Evolutionary conservation across 2,797 vertebrate genomes (phyloP).

Genomic region (Argya squamiceps): DNA sequence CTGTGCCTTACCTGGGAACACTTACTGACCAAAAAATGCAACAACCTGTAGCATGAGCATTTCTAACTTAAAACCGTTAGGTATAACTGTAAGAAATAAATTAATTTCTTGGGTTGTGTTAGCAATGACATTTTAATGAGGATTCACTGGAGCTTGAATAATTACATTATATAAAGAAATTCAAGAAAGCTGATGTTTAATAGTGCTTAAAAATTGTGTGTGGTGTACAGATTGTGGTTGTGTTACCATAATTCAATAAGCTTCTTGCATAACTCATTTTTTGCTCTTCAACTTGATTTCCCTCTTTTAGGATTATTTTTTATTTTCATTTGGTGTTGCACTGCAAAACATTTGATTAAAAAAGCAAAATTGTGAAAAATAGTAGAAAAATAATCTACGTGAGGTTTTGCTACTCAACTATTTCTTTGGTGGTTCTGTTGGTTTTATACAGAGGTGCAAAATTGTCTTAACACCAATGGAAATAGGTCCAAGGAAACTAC

Average conservation of each 20-base stretch:
- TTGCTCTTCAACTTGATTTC: not conserved
- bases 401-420: not conserved
- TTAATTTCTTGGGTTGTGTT: not conserved
- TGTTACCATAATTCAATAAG: not conserved
- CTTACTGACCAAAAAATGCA: not conserved
- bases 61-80: not conserved
- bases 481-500: not conserved
- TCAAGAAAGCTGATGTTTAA: constrained; percentile 1
- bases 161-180: constrained; percentile 31
- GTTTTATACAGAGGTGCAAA: not conserved
- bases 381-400: not conserved
- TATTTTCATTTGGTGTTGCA: not conserved
- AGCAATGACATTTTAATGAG: not conserved
- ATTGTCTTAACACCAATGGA: not conserved
- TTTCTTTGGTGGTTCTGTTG: not conserved
- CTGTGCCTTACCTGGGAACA: not conserved
- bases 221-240: not conserved
- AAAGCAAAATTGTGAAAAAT: not conserved
- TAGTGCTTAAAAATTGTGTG: not conserved
- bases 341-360: not conserved
- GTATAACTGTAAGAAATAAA: not conserved
- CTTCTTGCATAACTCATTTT: constrained; percentile 5
- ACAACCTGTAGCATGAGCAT: not conserved
- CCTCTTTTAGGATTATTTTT: not conserved
- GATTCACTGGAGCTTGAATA: not conserved